Conservation (phyloP, 2,113 vertebrate genomes). For the Heteronetta atricapilla region DNA sequence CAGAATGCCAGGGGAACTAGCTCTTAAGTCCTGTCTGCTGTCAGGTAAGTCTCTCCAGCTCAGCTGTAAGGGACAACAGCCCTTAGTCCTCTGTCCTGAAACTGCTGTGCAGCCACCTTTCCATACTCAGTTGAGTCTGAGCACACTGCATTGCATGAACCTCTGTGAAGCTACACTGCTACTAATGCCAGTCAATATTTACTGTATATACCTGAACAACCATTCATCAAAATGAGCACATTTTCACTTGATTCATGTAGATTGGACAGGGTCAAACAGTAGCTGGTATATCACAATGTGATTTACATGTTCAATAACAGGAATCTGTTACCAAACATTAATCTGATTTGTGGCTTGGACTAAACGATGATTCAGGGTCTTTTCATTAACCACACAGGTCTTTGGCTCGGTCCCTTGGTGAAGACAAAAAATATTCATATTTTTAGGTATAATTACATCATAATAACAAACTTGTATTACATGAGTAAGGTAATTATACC, state of each 20-base stretch:
- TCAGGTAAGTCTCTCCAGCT: constrained; percentile 44
- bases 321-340: not conserved
- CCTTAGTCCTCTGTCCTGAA: not conserved
- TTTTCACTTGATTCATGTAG: not conserved
- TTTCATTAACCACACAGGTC: not conserved
- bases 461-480: not conserved
- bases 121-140: not conserved
- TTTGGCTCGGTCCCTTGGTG: not conserved
- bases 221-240: not conserved
- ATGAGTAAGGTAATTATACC: not conserved
- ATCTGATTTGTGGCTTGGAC: not conserved
- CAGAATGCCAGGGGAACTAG: constrained; percentile 28
- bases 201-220: not conserved
- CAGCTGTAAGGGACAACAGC: not conserved
- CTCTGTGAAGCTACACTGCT: constrained; percentile 13
- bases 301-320: fast-evolving
- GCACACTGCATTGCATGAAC: constrained; percentile 60
- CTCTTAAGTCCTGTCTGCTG: not conserved
- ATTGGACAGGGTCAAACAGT: not conserved
- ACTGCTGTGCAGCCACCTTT: constrained; percentile 23
- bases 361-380: not conserved
- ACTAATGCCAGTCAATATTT: not conserved
- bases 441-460: not conserved
- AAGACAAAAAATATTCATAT: not conserved
- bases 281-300: not conserved